Evolutionary conservation across 2,888 invertebrate species (phyloP).

Genomic region (Brenthis daphne): DNA sequence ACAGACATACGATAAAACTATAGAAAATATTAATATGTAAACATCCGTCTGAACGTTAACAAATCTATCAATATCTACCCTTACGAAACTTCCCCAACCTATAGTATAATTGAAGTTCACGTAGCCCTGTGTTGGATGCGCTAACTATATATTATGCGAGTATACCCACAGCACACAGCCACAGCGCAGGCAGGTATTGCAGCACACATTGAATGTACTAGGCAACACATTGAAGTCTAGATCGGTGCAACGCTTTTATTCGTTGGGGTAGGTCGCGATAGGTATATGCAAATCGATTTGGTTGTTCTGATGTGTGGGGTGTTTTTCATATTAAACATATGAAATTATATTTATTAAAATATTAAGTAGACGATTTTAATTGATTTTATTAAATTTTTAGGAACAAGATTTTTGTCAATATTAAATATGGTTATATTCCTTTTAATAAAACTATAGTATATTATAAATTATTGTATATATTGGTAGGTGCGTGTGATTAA

Average conservation of each 20-base stretch:
- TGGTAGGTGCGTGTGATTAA: no score
- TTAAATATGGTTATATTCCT: no score
- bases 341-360: not conserved
- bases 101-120: constrained; percentile 60
- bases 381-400: no score
- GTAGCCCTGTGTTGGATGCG: constrained; percentile 50
- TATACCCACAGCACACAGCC: constrained; percentile 20
- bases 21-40: constrained; percentile 39
- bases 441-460: no score
- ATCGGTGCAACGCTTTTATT: constrained; percentile 51
- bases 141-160: constrained; percentile 27
- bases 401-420: no score
- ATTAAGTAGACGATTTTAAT: not conserved
- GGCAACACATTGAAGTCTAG: constrained; percentile 51
- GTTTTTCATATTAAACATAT: not conserved
- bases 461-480: no score
- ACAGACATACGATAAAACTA: constrained; percentile 29
- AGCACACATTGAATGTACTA: constrained; percentile 34
- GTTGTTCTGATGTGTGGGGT: not conserved
- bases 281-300: constrained; percentile 24
- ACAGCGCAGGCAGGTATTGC: not conserved
- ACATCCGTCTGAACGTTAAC: constrained; percentile 42
- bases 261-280: constrained; percentile 52
- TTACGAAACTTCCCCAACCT: constrained; percentile 42
- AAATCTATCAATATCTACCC: constrained; percentile 41